phyloP scores from a whole-genome alignment of 2,888 invertebrate species.

The Lasioglossum pauxillum region DNA sequence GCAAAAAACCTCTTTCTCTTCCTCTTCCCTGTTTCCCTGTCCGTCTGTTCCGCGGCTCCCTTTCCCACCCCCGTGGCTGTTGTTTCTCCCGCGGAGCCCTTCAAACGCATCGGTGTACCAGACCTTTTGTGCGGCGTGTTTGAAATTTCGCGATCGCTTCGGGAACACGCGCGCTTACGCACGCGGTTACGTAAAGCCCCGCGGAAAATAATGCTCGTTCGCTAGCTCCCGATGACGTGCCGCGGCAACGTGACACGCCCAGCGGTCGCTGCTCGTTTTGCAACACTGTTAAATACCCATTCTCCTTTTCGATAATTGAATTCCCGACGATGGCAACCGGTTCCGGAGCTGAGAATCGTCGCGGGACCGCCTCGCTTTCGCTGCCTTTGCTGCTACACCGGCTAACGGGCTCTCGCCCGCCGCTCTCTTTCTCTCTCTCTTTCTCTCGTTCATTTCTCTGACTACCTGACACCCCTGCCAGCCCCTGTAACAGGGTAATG shows the following conservation, averaged over 20 bases:
- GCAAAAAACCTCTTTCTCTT: conserved; percentile 1
- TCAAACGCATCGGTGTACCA: conserved; percentile 18
- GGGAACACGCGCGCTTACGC: neutral
- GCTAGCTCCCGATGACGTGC: conserved; percentile 9
- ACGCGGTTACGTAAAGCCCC: conserved; percentile 34
- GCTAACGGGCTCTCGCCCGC: neutral
- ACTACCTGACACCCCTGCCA: neutral
- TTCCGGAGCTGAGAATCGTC: neutral
- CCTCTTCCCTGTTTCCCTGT: neutral
- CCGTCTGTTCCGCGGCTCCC: neutral
- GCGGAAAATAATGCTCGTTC: conserved; percentile 31
- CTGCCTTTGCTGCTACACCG: neutral
- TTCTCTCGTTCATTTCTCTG: neutral
- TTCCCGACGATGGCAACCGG: conserved; percentile 20
- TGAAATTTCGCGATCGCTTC: neutral
- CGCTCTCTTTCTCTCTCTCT: neutral
- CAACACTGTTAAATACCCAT: conserved; percentile 11
- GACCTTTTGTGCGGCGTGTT: neutral
- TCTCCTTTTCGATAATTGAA: conserved; percentile 28
- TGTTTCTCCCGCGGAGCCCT: conserved; percentile 13
- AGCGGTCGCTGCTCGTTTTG: conserved; percentile 5
- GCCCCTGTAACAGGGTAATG: neutral
- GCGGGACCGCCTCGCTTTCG: neutral
- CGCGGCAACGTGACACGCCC: conserved; percentile 35
- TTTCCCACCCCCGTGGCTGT: neutral